phyloP scores from a whole-genome alignment of 35 echinoderm and acorn worm species.

The Hemicentrotus pulcherrimus region DNA sequence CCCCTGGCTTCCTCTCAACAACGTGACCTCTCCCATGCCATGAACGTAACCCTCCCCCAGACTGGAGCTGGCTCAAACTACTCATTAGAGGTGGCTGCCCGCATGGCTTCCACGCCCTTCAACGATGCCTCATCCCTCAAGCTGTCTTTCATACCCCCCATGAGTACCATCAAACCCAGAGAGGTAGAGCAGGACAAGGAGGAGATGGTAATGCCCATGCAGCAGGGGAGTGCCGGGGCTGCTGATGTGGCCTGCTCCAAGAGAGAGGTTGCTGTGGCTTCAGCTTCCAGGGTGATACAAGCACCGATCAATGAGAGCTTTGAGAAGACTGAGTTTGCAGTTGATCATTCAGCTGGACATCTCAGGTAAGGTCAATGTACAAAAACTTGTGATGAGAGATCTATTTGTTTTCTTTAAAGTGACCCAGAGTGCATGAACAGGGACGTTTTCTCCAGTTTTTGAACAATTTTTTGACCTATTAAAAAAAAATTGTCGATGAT shows the following conservation, averaged over 20 bases:
- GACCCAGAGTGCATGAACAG: too few relatives aligned
- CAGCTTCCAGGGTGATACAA: not conserved
- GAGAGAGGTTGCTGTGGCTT: not conserved
- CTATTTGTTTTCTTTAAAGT: too few relatives aligned
- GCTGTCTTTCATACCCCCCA: conserved; percentile 74
- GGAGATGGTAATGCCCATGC: not conserved
- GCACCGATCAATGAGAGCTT: conserved; percentile 59
- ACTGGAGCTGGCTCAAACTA: conserved; percentile 38
- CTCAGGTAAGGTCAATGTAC: conserved; percentile 9
- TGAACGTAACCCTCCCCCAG: conserved; percentile 15
- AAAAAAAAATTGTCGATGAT: too few relatives aligned
- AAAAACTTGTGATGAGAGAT: not conserved
- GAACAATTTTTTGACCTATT: too few relatives aligned
- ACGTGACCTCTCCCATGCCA: not conserved
- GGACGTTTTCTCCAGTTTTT: too few relatives aligned
- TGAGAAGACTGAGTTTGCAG: conserved; percentile 59
- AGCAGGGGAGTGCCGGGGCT: conserved; percentile 5
- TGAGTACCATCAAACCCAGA: conserved; percentile 77
- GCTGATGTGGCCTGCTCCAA: not conserved
- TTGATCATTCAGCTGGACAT: conserved; percentile 47
- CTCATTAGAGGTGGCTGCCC: conserved; percentile 74
- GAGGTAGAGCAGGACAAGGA: conserved; percentile 15
- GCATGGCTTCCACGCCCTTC: conserved; percentile 96
- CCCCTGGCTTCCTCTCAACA: conserved; percentile 24
- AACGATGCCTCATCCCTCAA: conserved; percentile 48